Base-by-base conservation (phyloP, 2,797 vertebrate species). In the Pseudomugil gertrudae region DNA sequence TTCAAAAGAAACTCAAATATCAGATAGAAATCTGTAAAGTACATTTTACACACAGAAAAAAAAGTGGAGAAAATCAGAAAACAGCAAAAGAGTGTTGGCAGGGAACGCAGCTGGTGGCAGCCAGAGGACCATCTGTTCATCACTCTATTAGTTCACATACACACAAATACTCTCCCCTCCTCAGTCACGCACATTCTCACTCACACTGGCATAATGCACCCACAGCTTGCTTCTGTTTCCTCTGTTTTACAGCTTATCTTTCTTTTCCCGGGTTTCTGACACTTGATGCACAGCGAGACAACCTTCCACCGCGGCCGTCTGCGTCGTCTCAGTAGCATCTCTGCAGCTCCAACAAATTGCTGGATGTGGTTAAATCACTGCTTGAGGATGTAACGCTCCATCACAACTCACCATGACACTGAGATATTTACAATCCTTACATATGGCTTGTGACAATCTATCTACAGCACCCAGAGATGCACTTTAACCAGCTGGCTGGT, bases 41-140 rank as follows among this genome's bases (percentile, higher is more conserved):
- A 76, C 77, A 66, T 67, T 71, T 55, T 66, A 56, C 60, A 79
- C 53, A 64, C 23, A 56, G 11, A 35, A 19, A n/a, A 27, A n/a
- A 72, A 57, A 63, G 23, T 52, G 27, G 61, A 63, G 40, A 50
- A 54, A 53, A 55, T 50, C 40, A 52, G n/a, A 81, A 52, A 38
- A 54, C 36, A 43, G 81, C 56, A 67, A 69, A 56, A 80, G 69
- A 45, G 78, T 63, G 74, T 73, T 61, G 64, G 82, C 71, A 74
- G 59, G 75, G 86, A 89, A 72, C 93, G 93, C 94, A 95, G 95
- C 95, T 96, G 95, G 93, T 90, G 91, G 92, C 94, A 95, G 94
- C 95, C 94, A 95, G 90, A 88, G 86, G 87, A 90, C 94, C 95
- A 96, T 95, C 95, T 96, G 96, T 93, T 94, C 87, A 80, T 88